Conservation (phyloP, 2,888 invertebrate species). For the Parasteatoda lunata region DNA sequence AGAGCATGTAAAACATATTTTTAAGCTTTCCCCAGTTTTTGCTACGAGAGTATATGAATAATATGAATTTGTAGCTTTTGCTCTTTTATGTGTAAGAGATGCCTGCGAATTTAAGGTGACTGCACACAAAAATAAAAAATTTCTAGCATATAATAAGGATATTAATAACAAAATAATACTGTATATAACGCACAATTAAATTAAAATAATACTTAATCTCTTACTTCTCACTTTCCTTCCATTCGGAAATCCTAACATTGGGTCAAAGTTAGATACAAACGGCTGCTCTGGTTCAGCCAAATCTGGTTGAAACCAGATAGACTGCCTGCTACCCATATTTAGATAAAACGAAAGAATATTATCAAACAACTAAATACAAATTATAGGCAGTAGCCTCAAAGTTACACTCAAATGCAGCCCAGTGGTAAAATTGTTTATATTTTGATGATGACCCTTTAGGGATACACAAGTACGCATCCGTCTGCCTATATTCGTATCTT, state of each 20-base stretch:
- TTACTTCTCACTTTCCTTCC: constrained; percentile 61
- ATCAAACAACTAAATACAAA: no score
- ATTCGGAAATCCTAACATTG: constrained; percentile 65
- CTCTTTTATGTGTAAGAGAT: neutral
- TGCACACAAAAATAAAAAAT: no score
- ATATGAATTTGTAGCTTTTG: neutral
- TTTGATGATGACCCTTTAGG: no score
- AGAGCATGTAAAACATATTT: no score
- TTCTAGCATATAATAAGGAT: neutral
- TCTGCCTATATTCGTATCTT: no score
- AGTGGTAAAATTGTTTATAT: no score
- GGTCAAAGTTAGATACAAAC: constrained; percentile 44
- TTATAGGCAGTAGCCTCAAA: no score
- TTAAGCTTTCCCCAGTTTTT: neutral
- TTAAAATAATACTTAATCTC: neutral
- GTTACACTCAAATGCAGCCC: no score
- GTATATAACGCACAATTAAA: neutral
- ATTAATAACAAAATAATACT: neutral
- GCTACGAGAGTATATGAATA: neutral
- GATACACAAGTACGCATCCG: no score
- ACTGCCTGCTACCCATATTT: neutral
- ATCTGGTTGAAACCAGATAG: constrained; percentile 21
- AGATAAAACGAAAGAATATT: neutral
- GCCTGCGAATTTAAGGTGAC: neutral
- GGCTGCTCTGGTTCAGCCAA: constrained; percentile 17